Evolutionary conservation across 2,888 invertebrate genomes (phyloP).

Genomic region (Cosmia pyralina): DNA sequence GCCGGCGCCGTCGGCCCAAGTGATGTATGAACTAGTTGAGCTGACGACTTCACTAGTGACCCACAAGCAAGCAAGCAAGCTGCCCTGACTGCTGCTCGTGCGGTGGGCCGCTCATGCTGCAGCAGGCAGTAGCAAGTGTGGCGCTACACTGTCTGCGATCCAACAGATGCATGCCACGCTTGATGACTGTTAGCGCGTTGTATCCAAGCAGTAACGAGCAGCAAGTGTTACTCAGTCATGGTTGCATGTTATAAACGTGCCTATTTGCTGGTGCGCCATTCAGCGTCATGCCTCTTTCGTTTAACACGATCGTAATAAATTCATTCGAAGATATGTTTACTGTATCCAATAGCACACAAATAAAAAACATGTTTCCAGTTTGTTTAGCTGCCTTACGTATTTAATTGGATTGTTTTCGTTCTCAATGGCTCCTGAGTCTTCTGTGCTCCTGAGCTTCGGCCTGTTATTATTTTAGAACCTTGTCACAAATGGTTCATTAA

Average conservation of each 20-base stretch:
- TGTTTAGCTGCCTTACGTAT: too few species aligned
- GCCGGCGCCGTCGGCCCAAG: not conserved
- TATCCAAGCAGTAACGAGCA: not conserved
- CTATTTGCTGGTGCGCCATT: not conserved
- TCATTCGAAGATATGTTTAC: slow-evolving; percentile 1
- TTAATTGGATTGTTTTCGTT: too few species aligned
- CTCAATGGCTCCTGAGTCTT: too few species aligned
- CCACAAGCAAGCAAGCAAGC: not conserved
- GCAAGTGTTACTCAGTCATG: not conserved
- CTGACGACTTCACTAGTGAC: too few species aligned
- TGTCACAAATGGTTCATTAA: too few species aligned
- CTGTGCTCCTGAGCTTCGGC: too few species aligned
- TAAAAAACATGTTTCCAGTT: too few species aligned
- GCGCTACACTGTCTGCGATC: slow-evolving; percentile 39
- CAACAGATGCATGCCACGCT: slow-evolving; percentile 17
- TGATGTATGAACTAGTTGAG: not conserved
- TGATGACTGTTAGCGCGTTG: slow-evolving; percentile 15
- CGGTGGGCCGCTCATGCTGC: not conserved
- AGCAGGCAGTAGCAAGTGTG: not conserved
- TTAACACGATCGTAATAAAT: slow-evolving; percentile 7
- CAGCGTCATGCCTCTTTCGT: not conserved
- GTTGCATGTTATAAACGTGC: slow-evolving; percentile 5
- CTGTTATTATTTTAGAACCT: too few species aligned
- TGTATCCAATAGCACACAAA: not conserved
- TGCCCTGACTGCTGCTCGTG: too few species aligned